phyloP scores from a whole-genome alignment of 1,140 invertebrate genomes.

The Physella acuta region DNA sequence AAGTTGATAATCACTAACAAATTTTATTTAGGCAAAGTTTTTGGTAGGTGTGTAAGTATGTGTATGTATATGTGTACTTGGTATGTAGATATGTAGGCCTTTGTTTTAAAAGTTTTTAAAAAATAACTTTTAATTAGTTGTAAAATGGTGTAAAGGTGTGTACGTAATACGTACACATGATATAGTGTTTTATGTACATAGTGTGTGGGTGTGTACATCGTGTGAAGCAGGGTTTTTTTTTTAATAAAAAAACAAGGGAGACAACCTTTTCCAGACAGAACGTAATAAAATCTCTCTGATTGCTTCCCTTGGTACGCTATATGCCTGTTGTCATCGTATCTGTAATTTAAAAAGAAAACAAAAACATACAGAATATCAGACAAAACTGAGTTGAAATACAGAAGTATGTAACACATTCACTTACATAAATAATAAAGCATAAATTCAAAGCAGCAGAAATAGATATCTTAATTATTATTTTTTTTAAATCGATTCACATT shows the following conservation, averaged over 20 bases:
- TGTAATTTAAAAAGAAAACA: constrained; percentile 20
- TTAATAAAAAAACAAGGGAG: constrained; percentile 3
- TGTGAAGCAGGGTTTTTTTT: too few species aligned
- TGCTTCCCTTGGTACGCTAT: constrained; percentile 49
- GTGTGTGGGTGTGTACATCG: too few species aligned
- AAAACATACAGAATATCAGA: background rate
- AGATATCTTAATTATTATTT: background rate
- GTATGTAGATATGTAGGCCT: background rate
- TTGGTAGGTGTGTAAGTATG: background rate
- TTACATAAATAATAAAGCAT: background rate
- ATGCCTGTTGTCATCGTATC: constrained; percentile 51
- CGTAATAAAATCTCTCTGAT: constrained; percentile 53
- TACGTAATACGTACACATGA: background rate
- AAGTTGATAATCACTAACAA: too few species aligned
- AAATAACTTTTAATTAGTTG: background rate
- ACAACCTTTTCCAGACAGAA: constrained; percentile 51
- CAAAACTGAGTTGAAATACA: background rate
- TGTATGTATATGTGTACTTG: background rate
- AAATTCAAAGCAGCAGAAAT: background rate
- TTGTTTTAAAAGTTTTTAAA: background rate
- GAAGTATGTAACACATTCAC: background rate
- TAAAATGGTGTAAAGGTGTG: background rate
- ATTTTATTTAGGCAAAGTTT: background rate
- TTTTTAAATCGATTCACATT: background rate
- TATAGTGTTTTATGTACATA: too few species aligned